Conservation (phyloP, 1,140 invertebrate species). For the Bombus superbus region DNA sequence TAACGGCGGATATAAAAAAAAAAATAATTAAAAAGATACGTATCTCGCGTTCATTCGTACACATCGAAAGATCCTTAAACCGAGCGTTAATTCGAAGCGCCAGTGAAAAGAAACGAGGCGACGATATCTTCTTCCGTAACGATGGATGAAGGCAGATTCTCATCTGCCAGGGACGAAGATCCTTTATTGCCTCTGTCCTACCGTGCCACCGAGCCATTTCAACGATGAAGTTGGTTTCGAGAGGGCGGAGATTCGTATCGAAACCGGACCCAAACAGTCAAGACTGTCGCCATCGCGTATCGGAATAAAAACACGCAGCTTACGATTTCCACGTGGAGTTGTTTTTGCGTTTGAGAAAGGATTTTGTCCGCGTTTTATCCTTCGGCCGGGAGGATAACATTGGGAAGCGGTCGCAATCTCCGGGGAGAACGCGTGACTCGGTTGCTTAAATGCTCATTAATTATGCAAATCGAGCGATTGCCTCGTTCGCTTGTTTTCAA, state of each 20-base stretch:
- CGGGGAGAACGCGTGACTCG: constrained; percentile 27
- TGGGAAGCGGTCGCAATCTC: constrained; percentile 14
- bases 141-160: constrained; percentile 27
- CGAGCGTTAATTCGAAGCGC: background rate
- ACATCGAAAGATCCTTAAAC: too few species aligned
- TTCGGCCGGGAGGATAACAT: too few species aligned
- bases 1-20: too few species aligned
- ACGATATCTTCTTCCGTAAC: background rate
- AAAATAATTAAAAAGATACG: too few species aligned
- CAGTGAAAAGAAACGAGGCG: background rate
- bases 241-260: constrained; percentile 34
- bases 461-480: constrained; percentile 42
- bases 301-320: constrained; percentile 19
- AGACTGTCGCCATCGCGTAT: constrained; percentile 6
- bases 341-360: background rate
- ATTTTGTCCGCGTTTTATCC: constrained; percentile 6
- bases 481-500: constrained; percentile 16
- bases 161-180: constrained; percentile 11
- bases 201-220: constrained; percentile 31
- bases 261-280: constrained; percentile 25
- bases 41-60: too few species aligned
- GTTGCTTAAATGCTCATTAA: constrained; percentile 44
- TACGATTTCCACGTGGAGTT: background rate
- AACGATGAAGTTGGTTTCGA: background rate
- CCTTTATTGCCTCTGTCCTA: constrained; percentile 10